Base-by-base conservation (phyloP, 2,797 vertebrate genomes). In the Hippopotamyrus pictus region DNA sequence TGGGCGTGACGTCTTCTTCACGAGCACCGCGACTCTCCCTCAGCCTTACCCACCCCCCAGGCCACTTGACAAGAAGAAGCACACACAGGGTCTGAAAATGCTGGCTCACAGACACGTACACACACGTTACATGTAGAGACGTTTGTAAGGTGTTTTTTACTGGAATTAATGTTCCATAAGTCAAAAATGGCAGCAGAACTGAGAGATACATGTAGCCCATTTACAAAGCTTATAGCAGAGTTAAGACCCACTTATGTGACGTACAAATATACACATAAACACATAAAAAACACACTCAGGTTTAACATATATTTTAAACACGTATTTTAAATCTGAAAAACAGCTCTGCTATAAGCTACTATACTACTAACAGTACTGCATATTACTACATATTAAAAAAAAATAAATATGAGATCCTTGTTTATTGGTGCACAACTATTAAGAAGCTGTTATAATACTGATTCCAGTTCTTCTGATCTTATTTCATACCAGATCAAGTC, bases 1-100 rank as follows among this genome's bases (percentile, higher is more conserved):
- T 89, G 90, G 93, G 93, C 91, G 92, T 82, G 91, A 94, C 90
- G 89, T 89, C 90, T 91, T 92, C 90, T 87, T 89, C 83, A 25
- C 22, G 8, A 25, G 59, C 59, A 11, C 8, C 3, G 8, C 22
- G 8, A 29, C 25, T 12, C 59, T 8, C 9, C 9, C 22, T 3
- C 25, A 29, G 62, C 25, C 62, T 29, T 25, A 29, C 62, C 25
- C 62, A 29, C 25, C 9, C 62, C 62, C 25, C 25, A 4, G 25
- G 62, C 25, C 62, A 12, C 25, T 12, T 33, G 25, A 33, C 62
- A 69, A 5, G 62, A 12, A 69, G 62, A 69, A 69, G 9, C 25
- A 29, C 25, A 65, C 62, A 12, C 11, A 29, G 19, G 9, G 4
- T 5, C 41, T 22, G 22, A 46, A 11, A 29, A 12, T 25, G 4